Conservation (phyloP, 2,888 invertebrate genomes). For the Panorpa germanica region DNA sequence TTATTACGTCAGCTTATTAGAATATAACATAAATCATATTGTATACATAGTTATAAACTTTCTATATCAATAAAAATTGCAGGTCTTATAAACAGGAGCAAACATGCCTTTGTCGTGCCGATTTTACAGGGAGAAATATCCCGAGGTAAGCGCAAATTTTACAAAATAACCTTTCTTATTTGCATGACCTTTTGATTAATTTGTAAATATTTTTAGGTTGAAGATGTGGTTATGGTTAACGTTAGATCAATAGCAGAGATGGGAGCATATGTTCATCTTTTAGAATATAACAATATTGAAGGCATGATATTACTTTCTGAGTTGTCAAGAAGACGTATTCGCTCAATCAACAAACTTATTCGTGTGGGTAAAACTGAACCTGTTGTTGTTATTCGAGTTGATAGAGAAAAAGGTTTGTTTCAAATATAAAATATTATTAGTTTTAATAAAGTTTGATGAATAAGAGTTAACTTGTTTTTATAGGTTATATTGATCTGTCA, state of each 20-base stretch:
- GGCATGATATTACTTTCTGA: conserved; percentile 98
- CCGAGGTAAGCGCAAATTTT: conserved; percentile 35
- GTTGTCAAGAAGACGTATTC: conserved; percentile 91
- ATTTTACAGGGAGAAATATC: conserved; percentile 94
- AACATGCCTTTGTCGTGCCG: conserved; percentile 86
- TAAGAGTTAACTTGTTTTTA: too few species aligned
- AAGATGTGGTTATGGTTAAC: conserved; percentile 99
- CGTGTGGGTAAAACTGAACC: conserved; percentile 97
- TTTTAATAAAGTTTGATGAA: too few species aligned
- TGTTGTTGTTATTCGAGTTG: conserved; percentile 97
- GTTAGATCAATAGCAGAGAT: conserved; percentile 97
- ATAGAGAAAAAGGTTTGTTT: conserved; percentile 85
- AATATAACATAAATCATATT: too few species aligned
- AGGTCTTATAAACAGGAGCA: too few species aligned
- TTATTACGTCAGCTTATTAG: too few species aligned
- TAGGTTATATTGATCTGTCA: conserved; percentile 97
- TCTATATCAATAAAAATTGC: too few species aligned
- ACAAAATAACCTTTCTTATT: neutral
- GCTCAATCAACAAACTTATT: conserved; percentile 98
- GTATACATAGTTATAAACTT: too few species aligned
- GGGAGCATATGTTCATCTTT: conserved; percentile 95
- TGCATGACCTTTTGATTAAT: neutral
- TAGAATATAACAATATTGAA: conserved; percentile 98
- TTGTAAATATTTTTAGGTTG: conserved; percentile 30
- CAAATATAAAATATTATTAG: too few species aligned